phyloP scores from a whole-genome alignment of 2,113 vertebrate species.

The Bucco capensis region DNA sequence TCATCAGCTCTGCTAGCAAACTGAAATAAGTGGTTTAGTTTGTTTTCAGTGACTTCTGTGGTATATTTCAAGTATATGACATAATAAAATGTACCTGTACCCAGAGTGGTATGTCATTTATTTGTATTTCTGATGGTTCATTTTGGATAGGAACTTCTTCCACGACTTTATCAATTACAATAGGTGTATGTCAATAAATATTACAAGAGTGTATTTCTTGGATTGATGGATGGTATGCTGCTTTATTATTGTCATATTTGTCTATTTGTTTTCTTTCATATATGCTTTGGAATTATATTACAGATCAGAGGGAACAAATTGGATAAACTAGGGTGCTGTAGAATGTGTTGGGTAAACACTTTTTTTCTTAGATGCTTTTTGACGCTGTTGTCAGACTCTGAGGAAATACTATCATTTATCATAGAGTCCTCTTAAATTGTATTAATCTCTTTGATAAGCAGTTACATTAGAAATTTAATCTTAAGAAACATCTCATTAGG shows the following conservation, averaged over 20 bases:
- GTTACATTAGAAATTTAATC: not conserved
- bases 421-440: not conserved
- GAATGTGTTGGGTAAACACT: not conserved
- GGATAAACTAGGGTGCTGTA: not conserved
- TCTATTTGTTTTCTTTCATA: conserved; percentile 24
- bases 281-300: conserved; percentile 14
- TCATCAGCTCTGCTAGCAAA: not conserved
- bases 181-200: conserved; percentile 7
- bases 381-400: not conserved
- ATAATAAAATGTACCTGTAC: not conserved
- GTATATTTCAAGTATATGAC: not conserved
- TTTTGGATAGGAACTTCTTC: conserved; percentile 1
- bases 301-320: not conserved
- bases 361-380: not conserved
- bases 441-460: not conserved
- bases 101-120: not conserved
- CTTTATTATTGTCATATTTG: conserved; percentile 49
- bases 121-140: not conserved
- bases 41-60: not conserved
- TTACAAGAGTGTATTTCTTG: conserved; percentile 19
- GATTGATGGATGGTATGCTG: conserved; percentile 13
- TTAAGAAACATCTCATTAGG: not conserved
- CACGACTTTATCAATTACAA: conserved; percentile 5
- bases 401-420: not conserved
- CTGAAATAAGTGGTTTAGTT: not conserved